Conservation (phyloP, 2,797 vertebrate species). For the Schizopygopsis malacanthus region DNA sequence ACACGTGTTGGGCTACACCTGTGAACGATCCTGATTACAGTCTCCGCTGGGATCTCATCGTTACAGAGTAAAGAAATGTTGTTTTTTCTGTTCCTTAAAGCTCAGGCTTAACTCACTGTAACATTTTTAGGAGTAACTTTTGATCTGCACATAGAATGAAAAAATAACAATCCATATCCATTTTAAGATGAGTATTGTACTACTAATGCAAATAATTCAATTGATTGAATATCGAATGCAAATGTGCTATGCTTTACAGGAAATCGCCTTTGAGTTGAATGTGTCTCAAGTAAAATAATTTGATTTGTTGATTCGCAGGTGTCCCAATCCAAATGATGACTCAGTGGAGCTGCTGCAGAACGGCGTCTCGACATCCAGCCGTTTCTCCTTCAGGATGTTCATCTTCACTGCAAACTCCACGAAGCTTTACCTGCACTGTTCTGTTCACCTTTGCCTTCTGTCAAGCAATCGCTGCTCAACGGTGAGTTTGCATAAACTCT, state of each 20-base stretch:
- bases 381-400: constrained; percentile 54
- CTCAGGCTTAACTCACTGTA: background rate
- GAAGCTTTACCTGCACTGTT: constrained; percentile 52
- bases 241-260: background rate
- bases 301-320: constrained; percentile 29
- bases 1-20: constrained; percentile 70
- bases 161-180: background rate
- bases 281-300: background rate
- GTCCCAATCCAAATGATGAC: background rate
- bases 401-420: constrained; percentile 21
- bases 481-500: constrained; percentile 10
- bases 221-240: background rate
- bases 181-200: background rate
- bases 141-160: background rate
- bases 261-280: background rate
- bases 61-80: constrained; percentile 61
- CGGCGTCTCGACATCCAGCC: background rate
- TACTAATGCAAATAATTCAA: background rate
- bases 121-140: background rate
- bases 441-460: constrained; percentile 51
- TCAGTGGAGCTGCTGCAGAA: background rate
- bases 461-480: constrained; percentile 18
- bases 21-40: constrained; percentile 49
- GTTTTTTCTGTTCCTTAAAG: background rate
- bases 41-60: constrained; percentile 72